Evolutionary conservation across 2,113 vertebrate genomes (phyloP).

Genomic region (Elephantulus edwardii): DNA sequence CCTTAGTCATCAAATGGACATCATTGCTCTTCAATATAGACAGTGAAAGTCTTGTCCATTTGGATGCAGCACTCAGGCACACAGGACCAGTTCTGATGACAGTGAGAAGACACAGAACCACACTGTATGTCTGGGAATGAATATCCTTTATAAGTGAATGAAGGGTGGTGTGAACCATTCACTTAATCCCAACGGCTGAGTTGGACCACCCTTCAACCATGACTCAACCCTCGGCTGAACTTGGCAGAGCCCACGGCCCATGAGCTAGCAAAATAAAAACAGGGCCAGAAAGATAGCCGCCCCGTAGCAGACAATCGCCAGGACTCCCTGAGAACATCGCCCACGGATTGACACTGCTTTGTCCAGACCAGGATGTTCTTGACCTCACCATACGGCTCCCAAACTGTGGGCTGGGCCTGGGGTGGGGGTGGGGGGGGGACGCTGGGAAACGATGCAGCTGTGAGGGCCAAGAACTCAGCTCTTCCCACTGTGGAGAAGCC

Average conservation of each 20-base stretch:
- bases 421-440: too few species aligned
- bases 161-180: rapidly evolving
- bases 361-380: background rate
- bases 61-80: rapidly evolving
- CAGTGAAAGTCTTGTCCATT: too few species aligned
- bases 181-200: background rate
- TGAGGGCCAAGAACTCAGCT: background rate
- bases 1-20: too few species aligned
- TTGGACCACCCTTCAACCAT: background rate
- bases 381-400: rapidly evolving
- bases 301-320: background rate
- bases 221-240: background rate
- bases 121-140: rapidly evolving
- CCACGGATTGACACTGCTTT: background rate
- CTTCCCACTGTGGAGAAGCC: background rate
- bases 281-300: background rate
- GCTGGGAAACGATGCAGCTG: background rate
- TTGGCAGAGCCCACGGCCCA: background rate
- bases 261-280: background rate
- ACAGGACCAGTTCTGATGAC: background rate
- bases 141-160: background rate
- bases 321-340: background rate
- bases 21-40: too few species aligned
- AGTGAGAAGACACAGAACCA: background rate
- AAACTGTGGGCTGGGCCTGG: background rate